Conservation (phyloP, 2,888 invertebrate species). For the Drosophila paramelanica region DNA sequence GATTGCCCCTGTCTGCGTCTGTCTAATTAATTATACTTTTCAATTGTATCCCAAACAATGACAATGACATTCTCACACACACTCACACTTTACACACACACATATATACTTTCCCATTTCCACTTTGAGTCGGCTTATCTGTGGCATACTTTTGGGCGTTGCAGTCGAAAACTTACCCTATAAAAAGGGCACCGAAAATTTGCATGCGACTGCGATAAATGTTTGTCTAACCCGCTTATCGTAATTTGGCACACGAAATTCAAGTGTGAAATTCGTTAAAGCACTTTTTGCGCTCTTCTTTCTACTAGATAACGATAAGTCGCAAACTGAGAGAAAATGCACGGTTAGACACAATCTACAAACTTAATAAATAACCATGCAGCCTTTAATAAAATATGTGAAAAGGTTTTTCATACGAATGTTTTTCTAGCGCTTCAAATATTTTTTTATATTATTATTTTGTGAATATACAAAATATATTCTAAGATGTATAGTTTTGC, state of each 20-base stretch:
- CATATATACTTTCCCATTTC: constrained; percentile 43
- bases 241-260: constrained; percentile 27
- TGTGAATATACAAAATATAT: too few relatives aligned
- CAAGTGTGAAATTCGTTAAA: constrained; percentile 27
- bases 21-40: constrained; percentile 78
- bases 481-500: too few relatives aligned
- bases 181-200: constrained; percentile 25
- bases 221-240: constrained; percentile 54
- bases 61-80: constrained; percentile 60
- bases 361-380: too few relatives aligned
- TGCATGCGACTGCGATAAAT: constrained; percentile 59
- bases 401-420: too few relatives aligned
- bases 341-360: too few relatives aligned
- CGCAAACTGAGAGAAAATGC: too few relatives aligned
- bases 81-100: background rate
- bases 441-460: too few relatives aligned
- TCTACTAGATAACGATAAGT: background rate
- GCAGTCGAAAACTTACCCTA: constrained; percentile 47
- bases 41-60: constrained; percentile 76
- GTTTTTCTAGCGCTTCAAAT: too few relatives aligned
- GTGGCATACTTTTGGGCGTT: constrained; percentile 56
- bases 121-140: constrained; percentile 55
- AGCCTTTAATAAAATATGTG: too few relatives aligned
- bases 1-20: constrained; percentile 33
- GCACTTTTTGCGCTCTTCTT: background rate